Evolutionary conservation across 2,113 vertebrate species (phyloP), one percentile per base, ranked within the genome.

Genomic region (Hypomesus transpacificus): DNA sequence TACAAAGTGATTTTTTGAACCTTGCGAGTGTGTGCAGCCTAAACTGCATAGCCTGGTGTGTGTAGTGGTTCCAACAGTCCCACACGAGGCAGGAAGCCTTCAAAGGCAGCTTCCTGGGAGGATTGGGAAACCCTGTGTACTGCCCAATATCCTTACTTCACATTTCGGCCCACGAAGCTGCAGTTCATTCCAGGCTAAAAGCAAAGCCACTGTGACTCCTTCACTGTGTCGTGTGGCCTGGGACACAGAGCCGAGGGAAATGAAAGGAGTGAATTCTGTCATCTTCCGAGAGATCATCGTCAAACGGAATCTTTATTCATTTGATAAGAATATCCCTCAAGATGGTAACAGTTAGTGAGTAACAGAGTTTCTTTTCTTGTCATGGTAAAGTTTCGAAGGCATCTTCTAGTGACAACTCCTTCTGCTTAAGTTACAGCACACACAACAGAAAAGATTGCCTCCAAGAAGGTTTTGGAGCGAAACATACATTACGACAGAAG

Each of bases 31-130:
- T 75, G 81, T 83, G 81, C 75, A 53, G 80, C 85, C 78, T 80
- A 83, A 78, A 80, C 81, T 84, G 83, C 82, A 85, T 74, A 81
- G 74, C 79, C 72, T 59, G 0, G 78, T 22, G 80, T 89, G 86
- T 92, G 91, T 92, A 86, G 86, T 87, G 79, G 80, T 89, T 88
- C 89, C 91, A 92, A 80, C 80, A 57, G 81, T 87, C 68, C 58
- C 73, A 79, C 83, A 87, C 82, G 85, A 71, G 7, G 39, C 39
- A 13, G 39, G 77, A 82, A 75, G 82, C 86, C 75, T 84, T 89
- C 85, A 89, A 82, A 88, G 82, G 79, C 75, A 79, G 26, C 18
- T 57, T 63, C 20, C 39, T 11, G 57, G 64, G 66, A 77, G 74
- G 39, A 66, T 34, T 62, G 52, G 39, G 66, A 70, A 67, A 67